A percentile compares a stretch with the other conserved stretches of the same genome.
phyloP scores from a whole-genome alignment of 2,113 vertebrate species.

The Elanoides forficatus region DNA sequence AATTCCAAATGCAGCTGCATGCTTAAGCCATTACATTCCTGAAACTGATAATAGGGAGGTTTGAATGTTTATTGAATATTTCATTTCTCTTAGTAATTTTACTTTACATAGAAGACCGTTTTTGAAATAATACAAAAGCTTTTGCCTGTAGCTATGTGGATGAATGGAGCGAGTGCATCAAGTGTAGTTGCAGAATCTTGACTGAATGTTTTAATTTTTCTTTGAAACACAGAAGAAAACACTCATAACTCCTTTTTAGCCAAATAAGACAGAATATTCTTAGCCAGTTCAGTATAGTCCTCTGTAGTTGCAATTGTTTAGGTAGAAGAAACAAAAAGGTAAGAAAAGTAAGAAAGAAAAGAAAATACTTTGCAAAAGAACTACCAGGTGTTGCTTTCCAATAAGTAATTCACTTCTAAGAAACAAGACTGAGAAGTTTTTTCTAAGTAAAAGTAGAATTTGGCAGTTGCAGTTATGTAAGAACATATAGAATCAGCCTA shows the following conservation, averaged over 20 bases:
- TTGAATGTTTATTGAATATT: not conserved
- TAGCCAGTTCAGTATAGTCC: not conserved
- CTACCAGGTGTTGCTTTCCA: not conserved
- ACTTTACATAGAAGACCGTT: not conserved
- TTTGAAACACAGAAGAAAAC: not conserved
- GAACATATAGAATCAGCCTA: not conserved
- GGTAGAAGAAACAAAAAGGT: not conserved
- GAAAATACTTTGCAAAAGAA: not conserved
- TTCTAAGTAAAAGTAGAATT: not conserved
- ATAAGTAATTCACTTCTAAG: not conserved
- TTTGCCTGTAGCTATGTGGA: not conserved
- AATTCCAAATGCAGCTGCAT: not conserved
- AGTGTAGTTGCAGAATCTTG: not conserved
- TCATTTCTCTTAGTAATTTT: not conserved
- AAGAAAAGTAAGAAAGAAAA: too few relatives aligned
- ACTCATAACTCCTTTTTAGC: not conserved
- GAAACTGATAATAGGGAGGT: not conserved
- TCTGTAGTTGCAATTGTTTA: not conserved
- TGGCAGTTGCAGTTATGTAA: not conserved
- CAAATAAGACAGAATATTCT: not conserved
- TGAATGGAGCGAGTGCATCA: not conserved
- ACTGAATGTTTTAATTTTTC: not conserved
- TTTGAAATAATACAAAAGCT: not conserved
- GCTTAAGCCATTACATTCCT: not conserved
- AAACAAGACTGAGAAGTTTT: not conserved